These are phyloP conservation scores for Melitaea athalia DNA, from an alignment of 2,888 invertebrate species.

Conservation along the genomic window DNA sequence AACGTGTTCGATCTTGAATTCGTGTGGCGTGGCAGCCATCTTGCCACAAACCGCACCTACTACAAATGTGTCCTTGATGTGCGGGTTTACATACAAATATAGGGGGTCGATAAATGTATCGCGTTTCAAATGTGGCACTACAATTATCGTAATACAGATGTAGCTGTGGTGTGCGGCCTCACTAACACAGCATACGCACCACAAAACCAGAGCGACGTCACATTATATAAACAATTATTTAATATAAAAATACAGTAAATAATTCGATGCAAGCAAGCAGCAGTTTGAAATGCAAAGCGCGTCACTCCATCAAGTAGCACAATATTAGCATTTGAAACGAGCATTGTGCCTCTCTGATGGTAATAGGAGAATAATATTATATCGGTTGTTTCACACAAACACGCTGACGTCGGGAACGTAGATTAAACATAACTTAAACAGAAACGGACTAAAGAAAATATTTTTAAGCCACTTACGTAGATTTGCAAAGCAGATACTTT, in stretches of 20 bases:
- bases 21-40: no score
- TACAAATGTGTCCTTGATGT: no score
- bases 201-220: no score
- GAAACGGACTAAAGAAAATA: neutral
- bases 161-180: no score
- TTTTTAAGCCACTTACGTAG: neutral
- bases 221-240: neutral
- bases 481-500: neutral
- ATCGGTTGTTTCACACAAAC: conserved; percentile 2
- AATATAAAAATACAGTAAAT: conserved; percentile 15
- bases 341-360: conserved; percentile 18
- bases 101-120: no score
- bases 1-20: no score
- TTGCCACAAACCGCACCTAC: no score
- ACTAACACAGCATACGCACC: no score
- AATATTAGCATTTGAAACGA: conserved; percentile 40
- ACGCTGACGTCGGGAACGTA: neutral
- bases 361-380: conserved; percentile 4
- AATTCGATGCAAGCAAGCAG: conserved; percentile 27
- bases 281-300: conserved; percentile 28
- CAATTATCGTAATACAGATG: no score
- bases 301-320: conserved; percentile 27
- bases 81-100: no score
- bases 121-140: no score
- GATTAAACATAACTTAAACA: neutral